Evolutionary conservation across 2,797 vertebrate species (phyloP).

Genomic region (Podargus strigoides): DNA sequence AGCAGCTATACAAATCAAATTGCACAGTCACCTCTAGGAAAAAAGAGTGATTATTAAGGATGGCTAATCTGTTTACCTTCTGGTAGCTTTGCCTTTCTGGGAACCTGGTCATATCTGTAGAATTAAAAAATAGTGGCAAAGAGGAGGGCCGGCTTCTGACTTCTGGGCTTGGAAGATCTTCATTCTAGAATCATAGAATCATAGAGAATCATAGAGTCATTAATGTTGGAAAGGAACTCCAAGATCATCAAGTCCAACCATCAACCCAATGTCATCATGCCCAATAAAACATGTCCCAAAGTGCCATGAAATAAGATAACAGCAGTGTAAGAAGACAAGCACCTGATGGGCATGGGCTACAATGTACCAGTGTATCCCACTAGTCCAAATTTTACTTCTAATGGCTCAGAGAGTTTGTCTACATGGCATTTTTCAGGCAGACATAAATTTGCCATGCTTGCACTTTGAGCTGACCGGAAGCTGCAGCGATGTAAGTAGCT

Average conservation of each 20-base stretch:
- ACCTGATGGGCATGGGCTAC: neutral
- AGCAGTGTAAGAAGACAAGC: neutral
- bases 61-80: neutral
- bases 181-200: too few species aligned
- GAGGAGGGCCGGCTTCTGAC: slow-evolving; percentile 20
- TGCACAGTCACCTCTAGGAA: neutral
- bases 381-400: neutral
- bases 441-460: neutral
- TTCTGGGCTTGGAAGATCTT: neutral
- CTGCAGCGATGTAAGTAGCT: neutral
- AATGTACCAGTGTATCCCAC: accelerated
- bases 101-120: neutral
- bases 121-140: neutral
- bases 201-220: too few species aligned
- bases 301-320: neutral
- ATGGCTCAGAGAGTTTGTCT: neutral
- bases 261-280: too few species aligned
- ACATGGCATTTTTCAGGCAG: neutral
- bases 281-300: too few species aligned
- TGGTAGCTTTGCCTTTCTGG: neutral
- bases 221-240: too few species aligned
- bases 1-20: neutral
- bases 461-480: neutral
- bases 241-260: too few species aligned
- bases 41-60: neutral